Evolutionary conservation across 2,888 invertebrate species (phyloP), one percentile per base, ranked within the genome.

Genomic region (Lysandra bellargus): DNA sequence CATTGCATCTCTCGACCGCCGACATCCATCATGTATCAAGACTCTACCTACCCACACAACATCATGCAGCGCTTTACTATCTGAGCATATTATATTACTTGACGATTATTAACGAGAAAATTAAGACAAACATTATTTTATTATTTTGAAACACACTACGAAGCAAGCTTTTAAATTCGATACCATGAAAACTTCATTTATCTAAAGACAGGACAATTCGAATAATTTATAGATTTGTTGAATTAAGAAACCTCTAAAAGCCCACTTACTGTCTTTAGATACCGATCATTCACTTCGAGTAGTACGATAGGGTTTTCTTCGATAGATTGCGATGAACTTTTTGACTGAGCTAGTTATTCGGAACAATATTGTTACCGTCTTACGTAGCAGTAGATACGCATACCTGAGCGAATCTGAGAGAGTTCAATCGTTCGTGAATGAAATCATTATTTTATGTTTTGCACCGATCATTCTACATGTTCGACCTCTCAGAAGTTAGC

Each of bases 351-450:
- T 79, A 82, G 80, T 81, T 80, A 78, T 84, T 82, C 76, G 79
- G 81, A 82, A 81, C 80, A 80, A 82, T 81, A 82, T 81, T 83
- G 80, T 82, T 81, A 80, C 81, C 83, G 80, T 84, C 81, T 81
- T 81, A 75, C 85, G 84, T 86, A 85, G 84, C 85, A 83, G 86
- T 87, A 86, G 87, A 86, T 85, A 86, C 85, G 85, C 83, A 85
- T 84, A 90, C 92, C 92, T 93, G 93, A 90, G 90, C 90, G 92
- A 92, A 88, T 92, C 93, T 93, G 94, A 92, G 93, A 87, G 87
- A 85, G 90, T 90, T 92, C 89, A 90, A 91, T 91, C 87, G 82
- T 90, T 92, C 93, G 91, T 91, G 92, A 83, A 77, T 80, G 72
- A 78, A 77, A 78, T 69, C 69, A 69, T 69, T 69, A 23, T 78